Evolutionary conservation across 2,888 invertebrate species (phyloP).

Genomic region (Mactromeris polynyma): DNA sequence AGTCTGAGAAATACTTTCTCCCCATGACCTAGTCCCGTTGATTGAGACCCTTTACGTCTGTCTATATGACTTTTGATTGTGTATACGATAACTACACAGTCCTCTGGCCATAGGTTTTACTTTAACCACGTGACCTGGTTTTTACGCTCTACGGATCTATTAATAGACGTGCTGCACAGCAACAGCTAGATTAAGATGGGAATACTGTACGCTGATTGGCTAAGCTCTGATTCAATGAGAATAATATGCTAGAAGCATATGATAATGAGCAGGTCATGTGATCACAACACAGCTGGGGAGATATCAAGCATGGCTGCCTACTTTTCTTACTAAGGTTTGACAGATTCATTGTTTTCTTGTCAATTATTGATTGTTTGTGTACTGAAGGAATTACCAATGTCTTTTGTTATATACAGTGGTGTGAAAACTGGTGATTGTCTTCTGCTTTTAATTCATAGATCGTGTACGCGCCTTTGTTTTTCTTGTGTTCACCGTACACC

Average conservation of each 20-base stretch:
- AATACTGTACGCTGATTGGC: constrained; percentile 75
- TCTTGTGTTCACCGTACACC: not conserved
- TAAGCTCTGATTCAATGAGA: constrained; percentile 76
- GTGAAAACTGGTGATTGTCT: constrained; percentile 21
- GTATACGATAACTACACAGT: constrained; percentile 29
- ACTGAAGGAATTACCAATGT: constrained; percentile 42
- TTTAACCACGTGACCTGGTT: constrained; percentile 69
- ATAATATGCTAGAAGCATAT: constrained; percentile 76
- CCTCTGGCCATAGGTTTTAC: constrained; percentile 39
- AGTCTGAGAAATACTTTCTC: not conserved
- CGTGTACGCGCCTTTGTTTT: constrained; percentile 22
- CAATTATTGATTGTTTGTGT: constrained; percentile 61
- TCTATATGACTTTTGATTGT: not conserved
- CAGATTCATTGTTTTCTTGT: constrained; percentile 69
- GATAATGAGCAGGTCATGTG: constrained; percentile 80
- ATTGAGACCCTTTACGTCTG: not conserved
- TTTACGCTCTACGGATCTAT: constrained; percentile 68
- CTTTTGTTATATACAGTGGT: constrained; percentile 27
- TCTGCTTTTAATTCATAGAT: constrained; percentile 37
- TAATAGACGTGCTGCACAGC: constrained; percentile 79
- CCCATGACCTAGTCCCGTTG: not conserved
- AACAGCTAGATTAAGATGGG: constrained; percentile 76
- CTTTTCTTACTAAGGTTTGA: constrained; percentile 64
- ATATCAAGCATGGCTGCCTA: constrained; percentile 70
- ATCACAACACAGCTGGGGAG: constrained; percentile 80